Evolutionary conservation across 2,888 invertebrate genomes (phyloP).

Genomic region (Ectobius pallidus): DNA sequence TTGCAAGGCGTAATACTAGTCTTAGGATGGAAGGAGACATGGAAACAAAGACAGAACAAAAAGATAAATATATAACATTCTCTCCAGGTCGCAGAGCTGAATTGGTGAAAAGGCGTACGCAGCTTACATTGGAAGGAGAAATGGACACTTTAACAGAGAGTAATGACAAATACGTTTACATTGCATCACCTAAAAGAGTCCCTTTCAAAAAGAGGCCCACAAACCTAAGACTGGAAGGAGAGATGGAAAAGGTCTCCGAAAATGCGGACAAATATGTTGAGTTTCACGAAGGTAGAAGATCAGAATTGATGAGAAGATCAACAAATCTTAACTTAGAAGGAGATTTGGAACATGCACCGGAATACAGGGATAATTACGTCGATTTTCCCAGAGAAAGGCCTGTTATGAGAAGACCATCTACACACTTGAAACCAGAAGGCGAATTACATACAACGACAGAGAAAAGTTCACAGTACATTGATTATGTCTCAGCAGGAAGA

Average conservation of each 20-base stretch:
- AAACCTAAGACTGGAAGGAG: slow-evolving; percentile 59
- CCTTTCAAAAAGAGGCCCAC: slow-evolving; percentile 54
- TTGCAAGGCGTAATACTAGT: slow-evolving; percentile 50
- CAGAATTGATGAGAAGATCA: slow-evolving; percentile 48
- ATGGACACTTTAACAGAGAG: slow-evolving; percentile 58
- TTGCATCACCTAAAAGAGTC: slow-evolving; percentile 55
- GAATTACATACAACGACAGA: slow-evolving; percentile 25
- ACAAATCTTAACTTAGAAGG: slow-evolving; percentile 32
- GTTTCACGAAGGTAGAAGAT: slow-evolving; percentile 55
- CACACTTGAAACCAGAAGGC: slow-evolving; percentile 38
- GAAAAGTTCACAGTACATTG: slow-evolving; percentile 27
- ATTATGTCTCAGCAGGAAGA: not conserved
- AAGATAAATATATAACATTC: slow-evolving; percentile 55
- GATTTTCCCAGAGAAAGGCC: slow-evolving; percentile 59
- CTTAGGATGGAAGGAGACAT: slow-evolving; percentile 60
- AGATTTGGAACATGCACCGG: slow-evolving; percentile 50
- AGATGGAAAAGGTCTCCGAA: slow-evolving; percentile 55
- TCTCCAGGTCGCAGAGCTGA: slow-evolving; percentile 46
- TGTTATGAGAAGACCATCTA: slow-evolving; percentile 53
- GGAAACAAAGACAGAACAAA: slow-evolving; percentile 57
- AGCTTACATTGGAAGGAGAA: slow-evolving; percentile 58
- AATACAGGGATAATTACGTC: slow-evolving; percentile 56
- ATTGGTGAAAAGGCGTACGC: slow-evolving; percentile 9
- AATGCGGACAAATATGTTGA: slow-evolving; percentile 56
- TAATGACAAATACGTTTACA: slow-evolving; percentile 55